These are phyloP conservation scores for Patella ulyssiponensis DNA, from an alignment of 2,888 invertebrate genomes.

Conservation along the genomic window DNA sequence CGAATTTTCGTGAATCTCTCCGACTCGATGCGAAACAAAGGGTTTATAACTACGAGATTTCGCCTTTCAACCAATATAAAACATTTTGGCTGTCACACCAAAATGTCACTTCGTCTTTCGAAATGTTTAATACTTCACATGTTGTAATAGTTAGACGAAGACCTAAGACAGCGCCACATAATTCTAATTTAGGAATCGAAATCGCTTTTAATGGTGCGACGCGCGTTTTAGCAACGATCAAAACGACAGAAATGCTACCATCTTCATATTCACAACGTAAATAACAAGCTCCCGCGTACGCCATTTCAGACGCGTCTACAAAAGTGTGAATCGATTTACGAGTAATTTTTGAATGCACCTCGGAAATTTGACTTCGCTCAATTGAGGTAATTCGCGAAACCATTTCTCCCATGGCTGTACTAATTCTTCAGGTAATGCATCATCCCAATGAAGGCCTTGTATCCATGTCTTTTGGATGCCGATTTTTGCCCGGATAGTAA, in stretches of 20 bases:
- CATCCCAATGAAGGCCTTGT: constrained; percentile 3
- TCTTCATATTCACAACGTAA: neutral
- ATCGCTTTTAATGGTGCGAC: constrained; percentile 14
- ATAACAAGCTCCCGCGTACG: neutral
- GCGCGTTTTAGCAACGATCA: constrained; percentile 6
- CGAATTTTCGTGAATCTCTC: constrained; percentile 24
- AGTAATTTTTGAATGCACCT: neutral
- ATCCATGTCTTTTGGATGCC: neutral
- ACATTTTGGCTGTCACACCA: constrained; percentile 33
- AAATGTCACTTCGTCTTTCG: constrained; percentile 11
- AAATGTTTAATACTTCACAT: constrained; percentile 14
- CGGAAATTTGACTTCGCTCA: neutral
- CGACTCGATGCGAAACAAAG: constrained; percentile 28
- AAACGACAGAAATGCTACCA: constrained; percentile 8
- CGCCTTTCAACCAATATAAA: constrained; percentile 22
- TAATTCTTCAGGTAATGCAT: neutral
- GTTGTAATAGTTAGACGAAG: neutral
- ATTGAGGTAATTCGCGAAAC: neutral
- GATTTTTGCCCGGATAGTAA: too few relatives aligned
- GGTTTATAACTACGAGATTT: constrained; percentile 22
- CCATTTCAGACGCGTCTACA: constrained; percentile 2
- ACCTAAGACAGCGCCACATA: too few relatives aligned
- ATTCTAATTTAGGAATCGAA: constrained; percentile 15
- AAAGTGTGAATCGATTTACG: neutral
- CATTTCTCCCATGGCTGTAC: neutral